A percentile compares a stretch with the other conserved stretches of the same genome.
Evolutionary conservation across 2,113 vertebrate genomes (phyloP).

Genomic region (Vidua chalybeata): DNA sequence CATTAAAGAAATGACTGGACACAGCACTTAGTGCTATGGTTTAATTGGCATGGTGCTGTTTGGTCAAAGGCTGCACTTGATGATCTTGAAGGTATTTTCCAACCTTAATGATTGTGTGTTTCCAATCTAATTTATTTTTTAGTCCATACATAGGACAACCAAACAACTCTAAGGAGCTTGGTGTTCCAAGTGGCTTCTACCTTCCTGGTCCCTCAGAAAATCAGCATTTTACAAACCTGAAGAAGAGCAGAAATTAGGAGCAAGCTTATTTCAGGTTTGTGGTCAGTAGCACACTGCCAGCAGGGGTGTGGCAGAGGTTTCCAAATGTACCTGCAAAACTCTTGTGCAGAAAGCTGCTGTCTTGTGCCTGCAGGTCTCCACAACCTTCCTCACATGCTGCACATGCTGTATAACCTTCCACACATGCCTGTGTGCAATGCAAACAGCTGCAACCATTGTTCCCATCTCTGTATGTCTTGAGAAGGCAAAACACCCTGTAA

Average conservation of each 20-base stretch:
- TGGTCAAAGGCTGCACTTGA: neutral
- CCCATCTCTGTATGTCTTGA: neutral
- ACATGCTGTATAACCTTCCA: neutral
- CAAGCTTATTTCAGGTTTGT: neutral
- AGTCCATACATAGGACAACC: neutral
- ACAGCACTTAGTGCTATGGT: neutral
- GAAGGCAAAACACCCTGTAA: neutral
- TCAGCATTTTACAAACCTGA: neutral
- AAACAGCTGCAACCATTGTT: neutral
- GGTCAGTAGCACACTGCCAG: neutral
- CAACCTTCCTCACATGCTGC: neutral
- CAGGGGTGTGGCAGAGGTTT: neutral
- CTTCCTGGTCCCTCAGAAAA: neutral
- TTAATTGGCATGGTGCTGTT: neutral
- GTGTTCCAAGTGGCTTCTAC: neutral
- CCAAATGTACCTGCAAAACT: neutral
- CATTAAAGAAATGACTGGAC: neutral
- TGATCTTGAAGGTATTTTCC: neutral
- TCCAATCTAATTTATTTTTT: neutral
- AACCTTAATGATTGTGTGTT: neutral
- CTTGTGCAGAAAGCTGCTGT: accelerated
- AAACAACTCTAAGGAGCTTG: neutral
- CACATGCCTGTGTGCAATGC: neutral
- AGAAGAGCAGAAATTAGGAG: neutral
- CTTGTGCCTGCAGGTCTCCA: neutral